These are phyloP conservation scores for Cephus nigrinus DNA, from an alignment of 2,888 invertebrate genomes.

Conservation along the genomic window DNA sequence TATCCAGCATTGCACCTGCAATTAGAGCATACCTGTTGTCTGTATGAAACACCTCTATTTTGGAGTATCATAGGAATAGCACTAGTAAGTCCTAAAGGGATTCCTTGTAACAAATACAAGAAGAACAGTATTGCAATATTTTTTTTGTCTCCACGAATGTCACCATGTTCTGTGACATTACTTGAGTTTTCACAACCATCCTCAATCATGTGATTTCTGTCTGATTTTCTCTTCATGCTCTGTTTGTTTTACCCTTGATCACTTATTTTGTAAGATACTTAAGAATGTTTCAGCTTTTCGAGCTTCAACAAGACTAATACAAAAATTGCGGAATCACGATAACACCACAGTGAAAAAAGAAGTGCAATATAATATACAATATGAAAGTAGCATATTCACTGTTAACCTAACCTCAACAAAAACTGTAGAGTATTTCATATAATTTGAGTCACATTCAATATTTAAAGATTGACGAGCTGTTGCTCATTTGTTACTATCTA, in stretches of 20 bases:
- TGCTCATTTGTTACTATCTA: not conserved
- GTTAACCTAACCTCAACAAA: not conserved
- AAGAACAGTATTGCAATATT: slow-evolving; percentile 91
- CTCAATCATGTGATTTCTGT: slow-evolving; percentile 9
- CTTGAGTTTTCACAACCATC: slow-evolving; percentile 14
- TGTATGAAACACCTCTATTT: slow-evolving; percentile 91
- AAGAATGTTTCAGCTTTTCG: not conserved
- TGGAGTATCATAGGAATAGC: slow-evolving; percentile 96
- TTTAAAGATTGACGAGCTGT: not conserved
- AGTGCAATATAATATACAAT: not conserved
- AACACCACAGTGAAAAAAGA: not conserved
- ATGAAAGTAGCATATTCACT: not conserved
- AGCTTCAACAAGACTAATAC: not conserved
- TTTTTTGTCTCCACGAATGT: slow-evolving; percentile 74
- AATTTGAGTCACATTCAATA: not conserved
- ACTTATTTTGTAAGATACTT: not conserved
- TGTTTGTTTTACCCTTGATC: not conserved
- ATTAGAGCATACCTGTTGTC: slow-evolving; percentile 78
- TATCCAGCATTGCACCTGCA: slow-evolving; percentile 34
- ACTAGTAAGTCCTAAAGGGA: slow-evolving; percentile 92
- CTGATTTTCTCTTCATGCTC: slow-evolving; percentile 4
- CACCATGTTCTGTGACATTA: slow-evolving; percentile 43
- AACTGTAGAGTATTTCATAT: not conserved
- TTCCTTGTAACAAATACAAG: slow-evolving; percentile 94
- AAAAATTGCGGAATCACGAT: not conserved